phyloP scores from a whole-genome alignment of 2,888 invertebrate genomes.

The Microctonus aethiopoides region DNA sequence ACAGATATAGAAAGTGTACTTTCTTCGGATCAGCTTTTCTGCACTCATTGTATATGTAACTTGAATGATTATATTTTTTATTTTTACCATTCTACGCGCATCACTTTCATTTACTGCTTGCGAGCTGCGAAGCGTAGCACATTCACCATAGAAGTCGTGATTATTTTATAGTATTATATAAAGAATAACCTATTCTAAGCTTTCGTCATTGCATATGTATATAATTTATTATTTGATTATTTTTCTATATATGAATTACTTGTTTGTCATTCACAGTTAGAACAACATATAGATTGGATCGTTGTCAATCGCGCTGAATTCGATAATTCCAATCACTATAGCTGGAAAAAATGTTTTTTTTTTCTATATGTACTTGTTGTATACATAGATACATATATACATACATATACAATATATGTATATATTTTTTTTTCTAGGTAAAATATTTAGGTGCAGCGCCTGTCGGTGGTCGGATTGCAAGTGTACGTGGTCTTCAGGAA shows the following conservation, averaged over 20 bases:
- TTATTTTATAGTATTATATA: slow-evolving; percentile 29
- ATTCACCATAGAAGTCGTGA: slow-evolving; percentile 35
- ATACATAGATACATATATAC: too few species aligned
- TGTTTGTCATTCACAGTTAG: slow-evolving; percentile 17
- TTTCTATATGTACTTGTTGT: too few species aligned
- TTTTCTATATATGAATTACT: slow-evolving; percentile 12
- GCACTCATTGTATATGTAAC: background rate
- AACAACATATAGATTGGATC: background rate
- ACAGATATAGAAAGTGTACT: slow-evolving; percentile 27
- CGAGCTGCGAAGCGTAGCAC: slow-evolving; percentile 45
- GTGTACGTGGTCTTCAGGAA: slow-evolving; percentile 83
- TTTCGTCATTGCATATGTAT: background rate
- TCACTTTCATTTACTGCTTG: slow-evolving; percentile 57
- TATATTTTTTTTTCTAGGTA: slow-evolving; percentile 67
- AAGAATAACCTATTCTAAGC: slow-evolving; percentile 11
- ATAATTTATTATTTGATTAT: slow-evolving; percentile 4
- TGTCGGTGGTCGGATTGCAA: slow-evolving; percentile 82
- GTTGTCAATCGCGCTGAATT: background rate
- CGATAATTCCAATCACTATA: background rate
- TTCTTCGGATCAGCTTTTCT: slow-evolving; percentile 24
- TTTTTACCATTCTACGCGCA: slow-evolving; percentile 10
- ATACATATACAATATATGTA: background rate
- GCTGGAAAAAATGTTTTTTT: background rate
- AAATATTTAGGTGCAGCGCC: slow-evolving; percentile 86
- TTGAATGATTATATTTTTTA: background rate